Conservation (phyloP, 2,797 vertebrate genomes). For the Melanotaenia nigrans region DNA sequence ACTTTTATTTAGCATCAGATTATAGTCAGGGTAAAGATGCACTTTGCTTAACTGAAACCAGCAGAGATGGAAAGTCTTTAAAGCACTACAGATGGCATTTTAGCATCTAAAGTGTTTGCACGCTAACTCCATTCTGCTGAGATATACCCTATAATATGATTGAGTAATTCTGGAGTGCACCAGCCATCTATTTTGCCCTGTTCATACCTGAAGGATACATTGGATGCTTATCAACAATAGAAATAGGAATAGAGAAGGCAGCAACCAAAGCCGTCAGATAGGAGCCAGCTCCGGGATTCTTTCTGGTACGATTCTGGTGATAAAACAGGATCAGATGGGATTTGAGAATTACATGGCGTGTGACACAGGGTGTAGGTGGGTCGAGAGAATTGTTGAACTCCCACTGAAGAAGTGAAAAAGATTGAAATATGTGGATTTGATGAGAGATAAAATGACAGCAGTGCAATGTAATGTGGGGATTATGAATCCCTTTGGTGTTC, state of each 20-base stretch:
- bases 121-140: not conserved
- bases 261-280: slow-evolving; percentile 42
- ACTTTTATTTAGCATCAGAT: not conserved
- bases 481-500: slow-evolving; percentile 8
- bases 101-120: not conserved
- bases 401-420: slow-evolving; percentile 31
- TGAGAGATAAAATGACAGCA: slow-evolving; percentile 36
- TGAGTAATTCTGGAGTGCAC: not conserved
- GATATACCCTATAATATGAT: slow-evolving; percentile 5
- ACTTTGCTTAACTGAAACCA: not conserved
- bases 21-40: not conserved
- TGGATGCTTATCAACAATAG: slow-evolving; percentile 41
- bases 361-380: slow-evolving; percentile 39
- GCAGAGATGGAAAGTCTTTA: not conserved
- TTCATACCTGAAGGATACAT: slow-evolving; percentile 21
- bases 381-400: slow-evolving; percentile 34
- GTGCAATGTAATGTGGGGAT: slow-evolving; percentile 16
- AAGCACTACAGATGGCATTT: slow-evolving; percentile 4
- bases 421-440: slow-evolving; percentile 27
- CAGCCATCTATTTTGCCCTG: not conserved
- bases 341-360: slow-evolving; percentile 27
- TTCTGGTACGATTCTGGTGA: slow-evolving; percentile 35
- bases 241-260: slow-evolving; percentile 30
- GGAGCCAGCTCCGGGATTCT: slow-evolving; percentile 37
- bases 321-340: slow-evolving; percentile 45